phyloP scores from a whole-genome alignment of 2,113 vertebrate species.

The Grammomys surdaster region DNA sequence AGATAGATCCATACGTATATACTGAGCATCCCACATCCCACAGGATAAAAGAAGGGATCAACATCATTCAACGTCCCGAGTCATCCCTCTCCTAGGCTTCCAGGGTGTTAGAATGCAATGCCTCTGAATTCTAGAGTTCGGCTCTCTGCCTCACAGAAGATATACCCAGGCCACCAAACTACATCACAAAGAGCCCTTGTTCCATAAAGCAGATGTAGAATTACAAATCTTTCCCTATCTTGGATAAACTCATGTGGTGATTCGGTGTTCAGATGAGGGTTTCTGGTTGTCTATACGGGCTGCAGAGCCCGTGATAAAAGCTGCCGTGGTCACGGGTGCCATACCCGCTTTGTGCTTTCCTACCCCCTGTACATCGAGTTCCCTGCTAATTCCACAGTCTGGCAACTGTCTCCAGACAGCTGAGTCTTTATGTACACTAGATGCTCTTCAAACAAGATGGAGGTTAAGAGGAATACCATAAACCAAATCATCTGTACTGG shows the following conservation, averaged over 20 bases:
- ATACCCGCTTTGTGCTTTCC: neutral
- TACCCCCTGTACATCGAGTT: neutral
- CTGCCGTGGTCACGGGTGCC: neutral
- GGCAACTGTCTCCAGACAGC: neutral
- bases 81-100: constrained; percentile 53
- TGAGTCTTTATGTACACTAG: neutral
- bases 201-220: neutral
- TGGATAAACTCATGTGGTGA: neutral
- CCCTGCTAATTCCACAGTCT: neutral
- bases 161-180: neutral
- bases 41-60: constrained; percentile 40
- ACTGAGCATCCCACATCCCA: constrained; percentile 63
- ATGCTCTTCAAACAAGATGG: neutral
- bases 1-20: constrained; percentile 71
- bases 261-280: neutral
- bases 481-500: neutral
- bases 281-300: neutral
- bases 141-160: constrained; percentile 71
- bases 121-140: constrained; percentile 52
- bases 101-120: constrained; percentile 47
- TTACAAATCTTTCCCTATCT: constrained; percentile 16
- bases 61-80: constrained; percentile 67
- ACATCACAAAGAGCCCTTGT: constrained; percentile 76
- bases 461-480: neutral
- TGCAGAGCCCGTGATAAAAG: neutral